A percentile compares a stretch with the other conserved stretches of the same genome.
phyloP scores from a whole-genome alignment of 2,113 vertebrate species.

The Formicarius rufipectus region DNA sequence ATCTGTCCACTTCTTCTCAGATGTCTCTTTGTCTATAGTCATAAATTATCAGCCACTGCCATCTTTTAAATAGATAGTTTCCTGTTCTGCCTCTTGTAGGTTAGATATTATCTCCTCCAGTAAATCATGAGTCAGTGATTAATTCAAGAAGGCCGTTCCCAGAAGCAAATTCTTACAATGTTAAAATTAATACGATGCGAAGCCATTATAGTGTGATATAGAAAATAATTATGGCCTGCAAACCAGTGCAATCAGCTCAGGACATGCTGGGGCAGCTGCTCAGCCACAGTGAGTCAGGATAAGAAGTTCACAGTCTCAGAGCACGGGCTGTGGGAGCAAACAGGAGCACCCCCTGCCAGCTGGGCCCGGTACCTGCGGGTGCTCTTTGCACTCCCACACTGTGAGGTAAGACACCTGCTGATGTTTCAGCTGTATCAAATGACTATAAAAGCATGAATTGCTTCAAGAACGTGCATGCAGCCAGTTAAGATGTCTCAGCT shows the following conservation, averaged over 20 bases:
- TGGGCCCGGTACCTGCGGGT: fast-evolving
- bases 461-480: background rate
- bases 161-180: conserved; percentile 63
- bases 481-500: background rate
- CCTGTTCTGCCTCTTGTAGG: conserved; percentile 62
- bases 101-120: conserved; percentile 50
- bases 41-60: conserved; percentile 56
- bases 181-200: conserved; percentile 36
- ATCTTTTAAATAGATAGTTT: conserved; percentile 66
- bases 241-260: conserved; percentile 16
- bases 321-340: background rate
- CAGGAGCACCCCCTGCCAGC: background rate
- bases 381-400: background rate
- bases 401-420: conserved; percentile 2
- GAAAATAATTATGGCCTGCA: conserved; percentile 54
- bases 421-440: background rate
- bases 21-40: conserved; percentile 22
- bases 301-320: background rate
- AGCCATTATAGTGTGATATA: conserved; percentile 41
- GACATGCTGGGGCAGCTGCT: conserved; percentile 26
- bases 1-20: background rate
- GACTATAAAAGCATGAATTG: background rate
- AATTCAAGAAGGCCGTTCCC: conserved; percentile 55
- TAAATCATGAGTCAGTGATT: conserved; percentile 65
- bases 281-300: background rate